Base-by-base conservation (phyloP, 2,797 vertebrate species). In the Myotis planiceps region DNA sequence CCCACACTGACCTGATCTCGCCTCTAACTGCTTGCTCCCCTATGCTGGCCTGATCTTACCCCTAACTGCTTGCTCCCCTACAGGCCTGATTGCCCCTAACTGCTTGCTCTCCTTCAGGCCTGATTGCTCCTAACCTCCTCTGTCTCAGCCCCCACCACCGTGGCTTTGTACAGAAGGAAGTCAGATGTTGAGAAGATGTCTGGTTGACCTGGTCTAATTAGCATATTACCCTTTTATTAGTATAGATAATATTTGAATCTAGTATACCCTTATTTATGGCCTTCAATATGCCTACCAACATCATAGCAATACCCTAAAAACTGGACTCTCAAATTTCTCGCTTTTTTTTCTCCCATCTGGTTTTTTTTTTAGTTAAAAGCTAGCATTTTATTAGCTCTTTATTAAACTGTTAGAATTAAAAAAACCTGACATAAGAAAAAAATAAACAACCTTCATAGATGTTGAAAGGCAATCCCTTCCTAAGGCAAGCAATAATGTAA, bases 321-420 rank as follows among this genome's bases (percentile, higher is more conserved):
- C 14, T 42, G 13, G 16, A 39, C 21, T 75, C 32, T 19, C 3
- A 9, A 49, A 60, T 8, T 83, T 74, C 2, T 58, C 5, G n/a
- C 29, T 29, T 78, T 60, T 5, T 75, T 68, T 39, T 13, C 18
- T 78, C 14, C 4, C 51, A 37, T 78, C n/a, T 32, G 1, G 4
- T 34, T 69, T 29, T 23, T n/a, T 6, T 80, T 14, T 60, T 32
- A 74, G 69, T 88, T 95, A 82, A 93, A 97, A 97, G 39, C 97
- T 98, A 98, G 97, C 94, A 93, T 95, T 99, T 99, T 99, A 99
- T 99, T 97, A 99, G 98, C 96, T 98, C 96, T 97, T 95, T 65
- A 97, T 96, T 95, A 95, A 98, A 96, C 96, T 76, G 91, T 95
- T 96, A 97, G 95, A 97, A 97, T 85, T 97, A 98, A 97, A 96